Evolutionary conservation across 2,888 invertebrate species (phyloP), one percentile per base, ranked within the genome.

Genomic region (Cephus pulcher): DNA sequence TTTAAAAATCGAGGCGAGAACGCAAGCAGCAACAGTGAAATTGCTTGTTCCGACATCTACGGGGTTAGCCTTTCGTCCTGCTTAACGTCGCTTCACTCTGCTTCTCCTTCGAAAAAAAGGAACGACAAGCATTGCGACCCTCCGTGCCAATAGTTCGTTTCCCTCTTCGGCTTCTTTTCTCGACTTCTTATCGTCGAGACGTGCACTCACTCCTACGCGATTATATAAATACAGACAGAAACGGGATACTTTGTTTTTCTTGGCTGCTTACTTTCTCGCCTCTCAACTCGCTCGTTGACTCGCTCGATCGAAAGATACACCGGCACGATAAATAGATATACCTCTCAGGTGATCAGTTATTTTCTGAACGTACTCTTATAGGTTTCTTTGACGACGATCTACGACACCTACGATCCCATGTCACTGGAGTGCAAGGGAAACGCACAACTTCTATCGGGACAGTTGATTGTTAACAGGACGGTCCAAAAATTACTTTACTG

Each of bases 1-100:
- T 11, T 73, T 73, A 33, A 73, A n/a, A 69, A 68, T 9, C 34
- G 56, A 12, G 23, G 74, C 70, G 35, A 73, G 34, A 79, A 77
- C 69, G 23, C 71, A 34, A 71, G 71, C 71, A 34, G 71, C 71
- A 33, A 76, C 37, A 35, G 4, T 23, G 23, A 35, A 37, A 56
- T 56, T 56, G 23, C 23, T 23, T 56, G 56, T 56, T 23, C 23
- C 40, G 40, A 23, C 2, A 23, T 56, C 9, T 23, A 56, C 23
- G 56, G 9, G 23, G 2, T 56, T 56, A 23, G 2, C 23, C 23
- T 23, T 56, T 9, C 9, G 9, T 9, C 1, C 9, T 56, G 56
- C 1, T 56, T 9, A 23, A 56, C 23, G 23, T 56, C 9, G 56
- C 23, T 23, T 23, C 23, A 23, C 23, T 56, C 23, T 56, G 56